Evolutionary conservation across 2,797 vertebrate species (phyloP).

Genomic region (Rallus crepitans): DNA sequence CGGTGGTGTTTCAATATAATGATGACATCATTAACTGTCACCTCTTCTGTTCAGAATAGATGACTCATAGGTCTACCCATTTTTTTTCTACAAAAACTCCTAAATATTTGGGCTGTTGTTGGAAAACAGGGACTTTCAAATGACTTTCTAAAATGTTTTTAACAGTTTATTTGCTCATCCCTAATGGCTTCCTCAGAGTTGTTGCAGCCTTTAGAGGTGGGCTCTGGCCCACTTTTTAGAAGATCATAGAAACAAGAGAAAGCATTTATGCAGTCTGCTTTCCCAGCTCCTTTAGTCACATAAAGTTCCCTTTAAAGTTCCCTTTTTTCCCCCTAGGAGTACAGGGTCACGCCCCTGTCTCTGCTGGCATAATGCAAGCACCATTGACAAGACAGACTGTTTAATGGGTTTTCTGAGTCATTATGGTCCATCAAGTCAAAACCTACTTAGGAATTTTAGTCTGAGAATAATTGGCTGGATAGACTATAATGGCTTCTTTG

Average conservation of each 20-base stretch:
- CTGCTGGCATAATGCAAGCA: conserved; percentile 72
- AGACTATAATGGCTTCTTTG: conserved; percentile 59
- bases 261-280: conserved; percentile 28
- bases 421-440: conserved; percentile 82
- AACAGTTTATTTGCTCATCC: conserved; percentile 67
- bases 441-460: conserved; percentile 76
- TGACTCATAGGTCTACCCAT: conserved; percentile 36
- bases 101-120: conserved; percentile 49
- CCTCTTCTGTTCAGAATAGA: conserved; percentile 29
- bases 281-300: background rate
- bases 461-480: conserved; percentile 76
- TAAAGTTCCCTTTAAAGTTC: conserved; percentile 20
- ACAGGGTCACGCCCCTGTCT: conserved; percentile 54
- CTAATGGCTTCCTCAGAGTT: conserved; percentile 67
- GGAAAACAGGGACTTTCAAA: conserved; percentile 66
- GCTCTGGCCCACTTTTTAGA: conserved; percentile 58
- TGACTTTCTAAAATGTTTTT: conserved; percentile 64
- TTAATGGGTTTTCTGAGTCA: conserved; percentile 73
- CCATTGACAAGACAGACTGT: conserved; percentile 77
- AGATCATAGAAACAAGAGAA: conserved; percentile 59
- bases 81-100: conserved; percentile 63
- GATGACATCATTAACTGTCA: conserved; percentile 52
- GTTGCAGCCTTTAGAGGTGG: conserved; percentile 53
- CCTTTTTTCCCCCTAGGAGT: background rate
- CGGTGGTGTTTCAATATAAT: conserved; percentile 9